Evolutionary conservation across 2,888 invertebrate genomes (phyloP), one percentile per base, ranked within the genome.

Genomic region (Litoditis marina): DNA sequence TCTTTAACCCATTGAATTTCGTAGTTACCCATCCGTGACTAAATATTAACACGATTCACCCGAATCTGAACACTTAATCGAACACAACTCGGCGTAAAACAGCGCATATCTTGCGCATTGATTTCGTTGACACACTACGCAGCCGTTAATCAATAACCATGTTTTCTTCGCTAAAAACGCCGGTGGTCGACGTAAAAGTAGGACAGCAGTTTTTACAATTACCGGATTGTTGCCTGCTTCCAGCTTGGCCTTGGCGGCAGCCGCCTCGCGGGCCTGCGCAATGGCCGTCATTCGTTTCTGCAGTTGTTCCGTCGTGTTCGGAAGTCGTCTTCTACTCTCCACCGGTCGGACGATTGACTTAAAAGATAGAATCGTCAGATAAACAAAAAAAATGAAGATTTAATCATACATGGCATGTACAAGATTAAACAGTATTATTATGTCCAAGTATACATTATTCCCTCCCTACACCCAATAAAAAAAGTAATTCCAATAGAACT

Each of bases 281-380:
- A 39, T 5, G 8, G 47, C 49, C 47, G 54, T 50, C 49, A 55
- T 47, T 30, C 61, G 46, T 3, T 44, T 36, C 5, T 55, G n/a
- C 55, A 61, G 27, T 27, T 54, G 55, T 39, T 61, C 47, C 22
- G 49, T 49, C 25, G 61, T 49, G 1, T 54, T 47, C 13, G 61
- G 34, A 8, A 55, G 25, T 31, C 31, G 44, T 16, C 39, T 36
- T 31, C 25, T 39, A n/a, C 39, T 39, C n/a, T n/a, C 39, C 39
- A 39, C 49, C 28, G 50, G 31, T 27, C 4, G 5, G 30, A 39
- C 28, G n/a, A n/a, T n/a, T n/a, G n/a, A n/a, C n/a, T n/a, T n/a
- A n/a, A n/a, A n/a, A n/a, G n/a, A n/a, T n/a, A n/a, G n/a, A n/a
- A n/a, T n/a, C n/a, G n/a, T n/a, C n/a, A n/a, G n/a, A n/a, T n/a